Conservation (phyloP, 2,113 vertebrate genomes). For the Tupaia tana region DNA sequence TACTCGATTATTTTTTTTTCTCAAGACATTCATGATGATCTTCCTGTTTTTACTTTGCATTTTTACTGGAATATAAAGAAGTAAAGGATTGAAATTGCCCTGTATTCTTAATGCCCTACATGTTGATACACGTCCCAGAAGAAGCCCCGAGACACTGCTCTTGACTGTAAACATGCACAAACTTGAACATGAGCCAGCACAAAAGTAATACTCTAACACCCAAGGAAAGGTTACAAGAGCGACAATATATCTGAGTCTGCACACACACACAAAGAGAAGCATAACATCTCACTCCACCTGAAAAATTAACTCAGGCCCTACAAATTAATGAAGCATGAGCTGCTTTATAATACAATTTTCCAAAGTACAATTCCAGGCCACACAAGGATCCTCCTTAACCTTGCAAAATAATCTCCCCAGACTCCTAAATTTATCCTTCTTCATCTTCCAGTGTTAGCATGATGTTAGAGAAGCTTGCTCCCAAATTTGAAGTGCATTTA, state of each 20-base stretch:
- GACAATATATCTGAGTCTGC: background rate
- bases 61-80: slow-evolving; percentile 54
- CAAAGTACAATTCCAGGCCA: slow-evolving; percentile 33
- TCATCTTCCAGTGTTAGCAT: background rate
- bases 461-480: background rate
- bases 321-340: slow-evolving; percentile 1
- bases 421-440: background rate
- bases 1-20: slow-evolving; percentile 15
- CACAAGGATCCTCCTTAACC: background rate
- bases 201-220: slow-evolving; percentile 28
- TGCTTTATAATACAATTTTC: slow-evolving; percentile 28
- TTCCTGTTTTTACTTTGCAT: slow-evolving; percentile 55
- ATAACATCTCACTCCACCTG: background rate
- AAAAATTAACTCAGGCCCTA: slow-evolving; percentile 25
- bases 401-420: background rate
- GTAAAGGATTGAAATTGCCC: background rate
- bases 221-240: background rate
- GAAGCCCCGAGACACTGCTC: slow-evolving; percentile 33
- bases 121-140: background rate
- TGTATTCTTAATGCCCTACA: background rate
- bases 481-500: slow-evolving; percentile 34
- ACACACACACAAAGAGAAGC: background rate
- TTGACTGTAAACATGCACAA: background rate
- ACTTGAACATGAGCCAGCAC: slow-evolving; percentile 48
- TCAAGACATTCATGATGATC: slow-evolving; percentile 25